Conservation (phyloP, 2,113 vertebrate genomes). For the Upupa epops region DNA sequence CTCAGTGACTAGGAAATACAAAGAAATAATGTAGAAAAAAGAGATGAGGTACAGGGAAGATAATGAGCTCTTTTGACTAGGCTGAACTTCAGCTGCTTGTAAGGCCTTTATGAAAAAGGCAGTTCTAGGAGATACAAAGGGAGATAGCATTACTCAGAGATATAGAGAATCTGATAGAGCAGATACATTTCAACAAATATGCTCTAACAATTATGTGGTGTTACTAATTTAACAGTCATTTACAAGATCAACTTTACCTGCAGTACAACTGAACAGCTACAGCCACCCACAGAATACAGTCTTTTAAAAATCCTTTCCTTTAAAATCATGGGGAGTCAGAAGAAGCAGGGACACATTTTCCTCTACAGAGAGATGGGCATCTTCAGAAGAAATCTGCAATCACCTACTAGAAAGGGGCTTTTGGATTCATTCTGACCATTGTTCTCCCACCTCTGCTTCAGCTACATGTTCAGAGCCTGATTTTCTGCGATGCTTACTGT, state of each 20-base stretch:
- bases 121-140: background rate
- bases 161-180: background rate
- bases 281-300: background rate
- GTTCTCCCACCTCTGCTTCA: background rate
- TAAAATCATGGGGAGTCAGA: background rate
- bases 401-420: background rate
- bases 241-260: background rate
- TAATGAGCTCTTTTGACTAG: background rate
- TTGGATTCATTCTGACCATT: background rate
- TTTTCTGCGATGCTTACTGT: background rate
- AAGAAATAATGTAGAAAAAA: background rate
- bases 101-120: background rate
- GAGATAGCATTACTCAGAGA: background rate
- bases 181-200: background rate
- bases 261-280: background rate
- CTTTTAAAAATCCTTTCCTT: too few species aligned
- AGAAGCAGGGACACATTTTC: background rate
- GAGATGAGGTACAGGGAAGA: background rate
- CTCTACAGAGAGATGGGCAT: background rate
- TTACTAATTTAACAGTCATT: background rate
- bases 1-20: background rate
- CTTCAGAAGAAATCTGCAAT: background rate
- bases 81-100: background rate
- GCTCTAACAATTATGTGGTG: background rate
- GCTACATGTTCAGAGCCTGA: background rate